Evolutionary conservation across 2,113 vertebrate genomes (phyloP).

Genomic region (Geococcyx californianus): DNA sequence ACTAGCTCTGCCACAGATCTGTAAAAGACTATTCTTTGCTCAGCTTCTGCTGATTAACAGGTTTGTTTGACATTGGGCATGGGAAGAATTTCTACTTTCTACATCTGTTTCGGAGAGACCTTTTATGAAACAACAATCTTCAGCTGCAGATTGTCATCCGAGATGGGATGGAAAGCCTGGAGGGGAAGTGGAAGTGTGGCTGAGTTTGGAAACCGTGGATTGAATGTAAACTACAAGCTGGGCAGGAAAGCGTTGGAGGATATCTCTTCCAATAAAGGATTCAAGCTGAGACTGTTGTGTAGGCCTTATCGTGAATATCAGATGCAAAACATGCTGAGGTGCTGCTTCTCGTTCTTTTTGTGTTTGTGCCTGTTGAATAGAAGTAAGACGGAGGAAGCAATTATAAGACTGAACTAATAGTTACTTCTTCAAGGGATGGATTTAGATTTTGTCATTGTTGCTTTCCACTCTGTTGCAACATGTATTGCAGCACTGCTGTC

Average conservation of each 20-base stretch:
- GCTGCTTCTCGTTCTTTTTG: neutral
- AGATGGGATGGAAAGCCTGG: neutral
- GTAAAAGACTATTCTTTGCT: neutral
- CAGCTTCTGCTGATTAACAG: neutral
- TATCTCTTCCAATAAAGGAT: neutral
- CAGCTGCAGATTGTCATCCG: neutral
- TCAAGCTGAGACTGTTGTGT: neutral
- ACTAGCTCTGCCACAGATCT: neutral
- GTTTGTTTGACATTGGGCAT: fast-evolving
- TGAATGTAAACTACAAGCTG: neutral
- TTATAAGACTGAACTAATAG: neutral
- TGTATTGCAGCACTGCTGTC: neutral
- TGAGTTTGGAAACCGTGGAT: neutral
- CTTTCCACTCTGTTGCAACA: neutral
- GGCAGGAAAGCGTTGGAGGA: neutral
- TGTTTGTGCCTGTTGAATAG: neutral
- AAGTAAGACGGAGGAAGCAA: neutral
- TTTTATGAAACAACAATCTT: neutral
- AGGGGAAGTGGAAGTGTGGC: neutral
- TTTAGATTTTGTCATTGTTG: neutral
- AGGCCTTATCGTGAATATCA: neutral
- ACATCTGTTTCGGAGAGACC: neutral
- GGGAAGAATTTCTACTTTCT: neutral
- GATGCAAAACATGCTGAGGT: neutral
- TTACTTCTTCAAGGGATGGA: neutral